Evolutionary conservation across 2,113 vertebrate species (phyloP).

Genomic region (Isichthys henryi): DNA sequence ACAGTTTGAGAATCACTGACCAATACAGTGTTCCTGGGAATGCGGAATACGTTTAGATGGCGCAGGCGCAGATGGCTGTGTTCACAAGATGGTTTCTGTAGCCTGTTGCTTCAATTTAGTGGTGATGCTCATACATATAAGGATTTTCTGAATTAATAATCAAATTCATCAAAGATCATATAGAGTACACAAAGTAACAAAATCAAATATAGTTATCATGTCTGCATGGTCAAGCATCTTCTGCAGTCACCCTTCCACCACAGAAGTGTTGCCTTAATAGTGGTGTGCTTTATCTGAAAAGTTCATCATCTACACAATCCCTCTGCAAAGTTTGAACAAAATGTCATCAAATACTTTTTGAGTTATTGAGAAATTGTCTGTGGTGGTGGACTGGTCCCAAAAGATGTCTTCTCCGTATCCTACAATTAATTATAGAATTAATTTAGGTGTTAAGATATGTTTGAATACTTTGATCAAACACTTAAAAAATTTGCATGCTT

Average conservation of each 20-base stretch:
- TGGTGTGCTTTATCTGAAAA: background rate
- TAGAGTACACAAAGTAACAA: background rate
- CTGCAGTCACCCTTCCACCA: background rate
- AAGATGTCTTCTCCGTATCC: background rate
- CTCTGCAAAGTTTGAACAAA: background rate
- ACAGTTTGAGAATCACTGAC: too few relatives aligned
- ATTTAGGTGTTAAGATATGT: background rate
- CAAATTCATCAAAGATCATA: background rate
- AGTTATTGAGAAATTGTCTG: background rate
- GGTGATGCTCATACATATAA: background rate
- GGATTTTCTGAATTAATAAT: background rate
- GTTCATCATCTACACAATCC: background rate
- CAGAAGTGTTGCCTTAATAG: background rate
- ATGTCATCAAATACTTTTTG: background rate
- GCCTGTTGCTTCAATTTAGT: too few relatives aligned
- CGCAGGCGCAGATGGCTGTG: too few relatives aligned
- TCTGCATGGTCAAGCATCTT: background rate
- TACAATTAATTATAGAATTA: background rate
- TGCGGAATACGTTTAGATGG: too few relatives aligned
- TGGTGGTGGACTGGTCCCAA: background rate
- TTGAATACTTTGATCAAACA: background rate
- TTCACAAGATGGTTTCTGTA: too few relatives aligned
- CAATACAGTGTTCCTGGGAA: too few relatives aligned
- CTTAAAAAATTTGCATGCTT: background rate
- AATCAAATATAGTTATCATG: background rate